A percentile compares a stretch with the other conserved stretches of the same genome.
Conservation (phyloP, 2,113 vertebrate genomes). For the Benitochromis conjunctus region DNA sequence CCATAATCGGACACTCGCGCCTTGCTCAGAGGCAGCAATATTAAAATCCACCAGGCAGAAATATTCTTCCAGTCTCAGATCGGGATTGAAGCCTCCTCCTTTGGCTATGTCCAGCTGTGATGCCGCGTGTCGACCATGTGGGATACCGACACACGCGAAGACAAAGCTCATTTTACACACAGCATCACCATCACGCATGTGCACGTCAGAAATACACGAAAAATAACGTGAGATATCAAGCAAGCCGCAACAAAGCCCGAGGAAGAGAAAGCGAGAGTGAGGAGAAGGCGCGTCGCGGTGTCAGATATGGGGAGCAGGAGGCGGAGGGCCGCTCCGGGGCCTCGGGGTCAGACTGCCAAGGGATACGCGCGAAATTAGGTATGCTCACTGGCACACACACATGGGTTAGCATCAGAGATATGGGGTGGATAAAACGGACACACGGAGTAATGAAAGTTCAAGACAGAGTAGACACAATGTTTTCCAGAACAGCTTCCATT, state of each 20-base stretch:
- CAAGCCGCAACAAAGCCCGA: not conserved
- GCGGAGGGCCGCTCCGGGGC: conserved; percentile 49
- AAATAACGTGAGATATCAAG: conserved; percentile 1
- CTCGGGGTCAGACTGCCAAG: conserved; percentile 66
- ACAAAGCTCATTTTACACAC: conserved; percentile 19
- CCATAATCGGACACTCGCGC: not conserved
- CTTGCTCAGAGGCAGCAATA: not conserved
- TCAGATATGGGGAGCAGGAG: conserved; percentile 36
- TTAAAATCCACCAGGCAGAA: not conserved
- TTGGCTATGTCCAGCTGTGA: not conserved
- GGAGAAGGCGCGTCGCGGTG: not conserved
- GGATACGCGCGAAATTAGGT: conserved; percentile 63
- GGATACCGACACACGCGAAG: conserved; percentile 2
- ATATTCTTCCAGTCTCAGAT: not conserved
- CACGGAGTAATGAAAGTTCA: not conserved
- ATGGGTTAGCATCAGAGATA: conserved; percentile 35
- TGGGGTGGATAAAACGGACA: not conserved
- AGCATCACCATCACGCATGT: not conserved
- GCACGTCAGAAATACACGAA: not conserved
- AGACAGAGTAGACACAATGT: not conserved
- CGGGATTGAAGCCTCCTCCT: not conserved
- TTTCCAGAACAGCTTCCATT: not conserved
- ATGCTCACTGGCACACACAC: conserved; percentile 65
- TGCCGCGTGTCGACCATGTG: not conserved
- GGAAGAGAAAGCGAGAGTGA: not conserved